Evolutionary conservation across 2,888 invertebrate species (phyloP).

Genomic region (Dermolepida albohirtum): DNA sequence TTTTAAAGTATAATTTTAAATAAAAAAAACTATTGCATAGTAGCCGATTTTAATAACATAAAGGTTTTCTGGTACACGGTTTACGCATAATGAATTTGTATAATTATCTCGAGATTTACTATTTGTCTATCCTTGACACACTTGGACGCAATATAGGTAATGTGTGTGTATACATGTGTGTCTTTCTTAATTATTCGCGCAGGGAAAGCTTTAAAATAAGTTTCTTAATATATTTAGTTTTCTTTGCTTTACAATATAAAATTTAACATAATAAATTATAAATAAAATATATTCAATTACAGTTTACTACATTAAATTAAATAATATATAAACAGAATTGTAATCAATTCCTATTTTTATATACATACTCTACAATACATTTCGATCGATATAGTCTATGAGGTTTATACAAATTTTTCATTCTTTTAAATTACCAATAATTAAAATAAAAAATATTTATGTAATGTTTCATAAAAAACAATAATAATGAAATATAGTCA

Average conservation of each 20-base stretch:
- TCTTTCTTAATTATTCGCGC: constrained; percentile 49
- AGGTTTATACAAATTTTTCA: too few species aligned
- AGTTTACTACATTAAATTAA: too few species aligned
- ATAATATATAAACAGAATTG: too few species aligned
- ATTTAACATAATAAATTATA: not conserved
- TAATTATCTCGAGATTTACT: constrained; percentile 53
- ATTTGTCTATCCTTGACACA: constrained; percentile 54
- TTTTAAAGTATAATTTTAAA: too few species aligned
- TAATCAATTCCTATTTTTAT: too few species aligned
- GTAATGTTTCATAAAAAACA: too few species aligned
- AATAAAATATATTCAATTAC: too few species aligned
- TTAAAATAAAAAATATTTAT: too few species aligned
- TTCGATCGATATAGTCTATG: too few species aligned
- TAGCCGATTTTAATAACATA: constrained; percentile 15
- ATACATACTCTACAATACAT: too few species aligned
- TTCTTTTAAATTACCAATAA: too few species aligned
- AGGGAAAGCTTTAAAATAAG: constrained; percentile 47
- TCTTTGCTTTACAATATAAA: not conserved
- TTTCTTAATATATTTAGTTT: constrained; percentile 17
- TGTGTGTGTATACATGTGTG: constrained; percentile 23
- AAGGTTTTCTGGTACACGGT: constrained; percentile 34
- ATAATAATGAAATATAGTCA: too few species aligned
- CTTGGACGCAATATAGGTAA: constrained; percentile 45
- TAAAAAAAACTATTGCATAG: not conserved
- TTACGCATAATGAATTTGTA: constrained; percentile 49